These are phyloP conservation scores for Clunio marinus DNA, from an alignment of 2,888 invertebrate genomes.

Conservation along the genomic window DNA sequence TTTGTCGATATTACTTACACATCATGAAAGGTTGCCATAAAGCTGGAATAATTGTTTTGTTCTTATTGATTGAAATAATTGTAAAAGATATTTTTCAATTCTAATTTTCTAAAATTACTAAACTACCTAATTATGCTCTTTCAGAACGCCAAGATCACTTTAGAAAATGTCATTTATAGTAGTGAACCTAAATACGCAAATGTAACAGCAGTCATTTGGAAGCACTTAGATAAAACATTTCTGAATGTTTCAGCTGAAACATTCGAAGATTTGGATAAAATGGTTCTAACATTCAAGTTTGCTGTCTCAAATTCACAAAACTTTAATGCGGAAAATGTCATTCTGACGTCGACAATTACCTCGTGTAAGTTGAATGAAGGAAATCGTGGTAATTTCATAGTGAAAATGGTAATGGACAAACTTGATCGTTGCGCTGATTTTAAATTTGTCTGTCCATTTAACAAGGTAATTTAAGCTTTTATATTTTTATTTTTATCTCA, in stretches of 20 bases:
- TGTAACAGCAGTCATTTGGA: neutral
- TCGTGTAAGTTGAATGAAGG: constrained; percentile 16
- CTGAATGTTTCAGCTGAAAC: neutral
- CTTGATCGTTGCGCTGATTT: neutral
- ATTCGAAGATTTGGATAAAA: neutral
- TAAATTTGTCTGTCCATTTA: constrained; percentile 22
- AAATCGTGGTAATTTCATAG: constrained; percentile 8
- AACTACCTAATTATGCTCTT: no score
- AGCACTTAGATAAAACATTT: neutral
- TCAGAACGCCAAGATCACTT: neutral
- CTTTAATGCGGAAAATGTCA: neutral
- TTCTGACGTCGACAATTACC: neutral
- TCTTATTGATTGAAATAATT: no score
- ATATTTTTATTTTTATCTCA: no score
- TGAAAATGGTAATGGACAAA: constrained; percentile 20
- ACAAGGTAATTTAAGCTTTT: neutral
- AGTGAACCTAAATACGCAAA: neutral
- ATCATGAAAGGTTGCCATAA: no score
- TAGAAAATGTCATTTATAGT: neutral
- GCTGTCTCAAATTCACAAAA: neutral
- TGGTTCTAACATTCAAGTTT: neutral
- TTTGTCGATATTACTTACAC: no score
- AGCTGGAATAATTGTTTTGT: no score
- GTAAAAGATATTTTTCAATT: no score
- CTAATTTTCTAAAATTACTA: no score